phyloP scores from a whole-genome alignment of 2,113 vertebrate genomes.

The Labrus mixtus region DNA sequence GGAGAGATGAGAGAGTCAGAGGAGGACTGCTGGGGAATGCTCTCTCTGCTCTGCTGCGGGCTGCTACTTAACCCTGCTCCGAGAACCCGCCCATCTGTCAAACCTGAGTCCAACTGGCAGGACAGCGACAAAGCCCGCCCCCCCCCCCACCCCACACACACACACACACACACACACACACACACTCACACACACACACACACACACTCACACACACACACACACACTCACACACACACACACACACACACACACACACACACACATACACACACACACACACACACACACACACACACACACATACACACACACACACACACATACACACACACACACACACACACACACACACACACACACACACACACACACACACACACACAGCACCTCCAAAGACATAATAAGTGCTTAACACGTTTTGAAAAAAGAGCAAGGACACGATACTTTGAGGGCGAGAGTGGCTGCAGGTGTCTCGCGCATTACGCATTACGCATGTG shows the following conservation, averaged over 20 bases:
- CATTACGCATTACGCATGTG: background rate
- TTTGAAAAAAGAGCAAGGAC: constrained; percentile 32
- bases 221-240: no score
- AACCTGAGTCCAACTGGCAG: constrained; percentile 64
- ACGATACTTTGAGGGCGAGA: background rate
- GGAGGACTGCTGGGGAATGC: constrained; percentile 43
- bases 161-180: no score
- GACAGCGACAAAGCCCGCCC: constrained; percentile 17
- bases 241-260: no score
- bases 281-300: no score
- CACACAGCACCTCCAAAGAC: background rate
- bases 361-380: no score
- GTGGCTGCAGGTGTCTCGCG: constrained; percentile 14
- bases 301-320: no score
- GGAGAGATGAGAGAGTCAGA: constrained; percentile 8
- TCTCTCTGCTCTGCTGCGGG: constrained; percentile 36
- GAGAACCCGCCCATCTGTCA: constrained; percentile 59
- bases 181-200: no score
- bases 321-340: no score
- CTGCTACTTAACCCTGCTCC: constrained; percentile 77
- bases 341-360: no score
- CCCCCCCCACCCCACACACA: background rate
- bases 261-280: no score
- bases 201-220: no score
- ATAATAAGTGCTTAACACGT: constrained; percentile 41